Percentiles rank a stretch among this genome's conserved stretches.
phyloP scores from a whole-genome alignment of 2,888 invertebrate species.

The Cylloceria caligata region DNA sequence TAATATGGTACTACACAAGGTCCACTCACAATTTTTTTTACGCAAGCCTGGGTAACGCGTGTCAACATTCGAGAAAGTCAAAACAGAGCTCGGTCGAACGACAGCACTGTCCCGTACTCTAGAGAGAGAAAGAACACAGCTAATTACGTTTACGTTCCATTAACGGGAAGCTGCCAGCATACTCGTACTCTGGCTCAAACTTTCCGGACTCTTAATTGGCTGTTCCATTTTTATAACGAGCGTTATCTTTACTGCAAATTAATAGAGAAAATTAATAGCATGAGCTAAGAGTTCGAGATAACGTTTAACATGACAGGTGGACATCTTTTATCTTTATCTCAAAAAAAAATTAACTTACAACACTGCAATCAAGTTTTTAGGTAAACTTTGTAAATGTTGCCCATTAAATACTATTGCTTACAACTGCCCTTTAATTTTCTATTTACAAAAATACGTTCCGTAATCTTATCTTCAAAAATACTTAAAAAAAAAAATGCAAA shows the following conservation, averaged over 20 bases:
- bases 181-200: constrained; percentile 48
- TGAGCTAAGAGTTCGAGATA: neutral
- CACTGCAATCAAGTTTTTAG: too few species aligned
- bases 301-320: neutral
- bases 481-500: too few species aligned
- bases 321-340: neutral
- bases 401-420: too few species aligned
- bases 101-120: neutral
- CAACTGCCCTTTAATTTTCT: too few species aligned
- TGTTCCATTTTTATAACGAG: constrained; percentile 20
- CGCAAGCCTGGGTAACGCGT: constrained; percentile 1
- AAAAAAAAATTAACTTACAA: too few species aligned
- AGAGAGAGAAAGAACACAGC: constrained; percentile 39
- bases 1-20: constrained; percentile 7
- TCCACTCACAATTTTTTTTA: constrained; percentile 23
- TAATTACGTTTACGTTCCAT: constrained; percentile 68
- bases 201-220: constrained; percentile 61
- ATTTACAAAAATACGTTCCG: too few species aligned
- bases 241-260: constrained; percentile 11
- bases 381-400: too few species aligned
- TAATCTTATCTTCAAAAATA: too few species aligned
- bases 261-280: constrained; percentile 4
- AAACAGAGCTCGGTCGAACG: constrained; percentile 31
- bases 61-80: constrained; percentile 43
- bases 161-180: constrained; percentile 47